Base-by-base conservation (phyloP, 2,888 invertebrate species). In the Leptopterna dolabrata region DNA sequence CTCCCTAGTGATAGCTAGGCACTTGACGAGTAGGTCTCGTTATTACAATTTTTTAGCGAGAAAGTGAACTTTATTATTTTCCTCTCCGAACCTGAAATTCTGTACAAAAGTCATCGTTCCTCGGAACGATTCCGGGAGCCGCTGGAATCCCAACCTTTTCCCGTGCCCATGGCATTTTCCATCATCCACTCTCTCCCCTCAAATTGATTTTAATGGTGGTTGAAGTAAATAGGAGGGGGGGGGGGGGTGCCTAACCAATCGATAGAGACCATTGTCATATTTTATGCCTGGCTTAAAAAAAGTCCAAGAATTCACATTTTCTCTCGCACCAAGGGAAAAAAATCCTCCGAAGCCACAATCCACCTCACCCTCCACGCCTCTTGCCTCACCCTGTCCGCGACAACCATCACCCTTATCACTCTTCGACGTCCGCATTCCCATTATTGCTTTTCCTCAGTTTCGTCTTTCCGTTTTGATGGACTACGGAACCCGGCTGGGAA, bases 231-330 rank as follows among this genome's bases (percentile, higher is more conserved):
- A n/a, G n/a, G n/a, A n/a, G n/a, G n/a, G 19, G 27, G 27, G 19
- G 73, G 19, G 41, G 7, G 24, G 24, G 24, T 11, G 19, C 63
- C 0, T 27, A 24, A 63, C 19, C 24, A 30, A 76, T 76, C 73
- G 73, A 76, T 76, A 36, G 9, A 73, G 30, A 24, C 63, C 41
- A 76, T 76, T 76, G 73, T 76, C 73, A 41, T 41, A 41, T 76
- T 24, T 63, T 63, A 63, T 63, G 19, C 63, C 51, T 19, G 51
- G n/a, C 63, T 63, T 47, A 45, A 47, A 47, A 78, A 78, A 45
- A 19, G 78, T 78, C 27, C 47, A 78, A 45, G 78, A 78, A 78
- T 78, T 78, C 78, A 29, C 78, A 29, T 41, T 76, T 24, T 78
- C 78, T 43, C 45, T 43, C 78, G 2, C 36, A 4, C 36, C 7